Conservation (phyloP, 2,888 invertebrate genomes). For the Cerastis leucographa region DNA sequence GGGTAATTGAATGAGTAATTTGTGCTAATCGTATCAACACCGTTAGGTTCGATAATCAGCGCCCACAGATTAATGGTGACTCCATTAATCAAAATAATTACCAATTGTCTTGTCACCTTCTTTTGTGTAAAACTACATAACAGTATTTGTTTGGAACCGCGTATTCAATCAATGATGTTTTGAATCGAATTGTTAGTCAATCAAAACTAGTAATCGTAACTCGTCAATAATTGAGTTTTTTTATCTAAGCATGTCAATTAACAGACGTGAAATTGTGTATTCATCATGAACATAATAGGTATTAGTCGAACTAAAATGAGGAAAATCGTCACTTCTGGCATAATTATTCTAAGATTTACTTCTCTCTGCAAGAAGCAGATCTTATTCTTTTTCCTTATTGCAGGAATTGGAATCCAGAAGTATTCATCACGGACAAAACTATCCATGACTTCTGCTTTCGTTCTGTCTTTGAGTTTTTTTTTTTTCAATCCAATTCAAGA, state of each 20-base stretch:
- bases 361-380: neutral
- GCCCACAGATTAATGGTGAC: slow-evolving; percentile 71
- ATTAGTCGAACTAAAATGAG: neutral
- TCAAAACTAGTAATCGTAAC: slow-evolving; percentile 34
- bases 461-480: neutral
- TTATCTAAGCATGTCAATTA: slow-evolving; percentile 9
- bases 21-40: slow-evolving; percentile 64
- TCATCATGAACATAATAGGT: neutral
- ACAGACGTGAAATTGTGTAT: slow-evolving; percentile 7
- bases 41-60: slow-evolving; percentile 73
- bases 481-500: too few relatives aligned
- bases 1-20: slow-evolving; percentile 65
- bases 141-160: slow-evolving; percentile 60
- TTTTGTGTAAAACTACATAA: slow-evolving; percentile 61
- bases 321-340: neutral
- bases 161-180: slow-evolving; percentile 64
- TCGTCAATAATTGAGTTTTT: slow-evolving; percentile 27
- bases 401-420: neutral
- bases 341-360: neutral
- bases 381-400: slow-evolving; percentile 5
- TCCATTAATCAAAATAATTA: slow-evolving; percentile 85
- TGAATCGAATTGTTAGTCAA: slow-evolving; percentile 58
- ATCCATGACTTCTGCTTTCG: neutral
- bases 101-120: slow-evolving; percentile 80
- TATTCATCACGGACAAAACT: neutral